Conservation (phyloP, 92 coral and sea anemone genomes). For the Actinernus sp. region DNA sequence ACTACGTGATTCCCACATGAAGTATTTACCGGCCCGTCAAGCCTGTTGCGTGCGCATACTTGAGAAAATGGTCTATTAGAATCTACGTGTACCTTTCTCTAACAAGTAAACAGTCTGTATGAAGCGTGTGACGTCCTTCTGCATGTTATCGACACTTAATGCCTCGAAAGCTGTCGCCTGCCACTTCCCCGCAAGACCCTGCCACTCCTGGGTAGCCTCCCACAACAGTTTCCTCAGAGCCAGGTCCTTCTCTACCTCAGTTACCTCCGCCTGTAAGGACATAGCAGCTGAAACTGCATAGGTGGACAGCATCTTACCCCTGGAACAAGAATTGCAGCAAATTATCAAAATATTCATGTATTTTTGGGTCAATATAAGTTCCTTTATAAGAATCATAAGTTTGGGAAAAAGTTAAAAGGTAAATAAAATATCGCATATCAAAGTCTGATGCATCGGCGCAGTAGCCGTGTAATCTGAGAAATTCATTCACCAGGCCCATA, state of each 20-base stretch:
- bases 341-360: not conserved
- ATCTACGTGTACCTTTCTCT: constrained; percentile 87
- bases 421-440: too few species aligned
- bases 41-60: too few species aligned
- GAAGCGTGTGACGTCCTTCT: constrained; percentile 87
- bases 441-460: too few species aligned
- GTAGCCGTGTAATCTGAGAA: too few species aligned
- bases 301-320: constrained; percentile 43
- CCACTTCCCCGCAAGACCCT: constrained; percentile 86
- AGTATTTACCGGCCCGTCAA: too few species aligned
- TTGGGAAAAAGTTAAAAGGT: too few species aligned
- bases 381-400: too few species aligned
- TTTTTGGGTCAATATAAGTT: too few species aligned
- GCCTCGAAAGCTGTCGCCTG: constrained; percentile 83
- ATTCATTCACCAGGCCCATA: too few species aligned
- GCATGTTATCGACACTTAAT: constrained; percentile 80
- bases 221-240: constrained; percentile 86
- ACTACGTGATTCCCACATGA: too few species aligned
- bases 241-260: constrained; percentile 92
- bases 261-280: constrained; percentile 86
- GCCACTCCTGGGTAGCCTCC: constrained; percentile 98
- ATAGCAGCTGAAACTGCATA: constrained; percentile 64
- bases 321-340: constrained; percentile 8
- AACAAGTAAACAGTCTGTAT: constrained; percentile 86
- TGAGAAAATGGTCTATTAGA: too few species aligned